Percentiles rank a stretch among this genome's conserved stretches.
These are phyloP conservation scores for Tenualosa ilisha DNA, from an alignment of 2,797 vertebrate species.

Conservation along the genomic window DNA sequence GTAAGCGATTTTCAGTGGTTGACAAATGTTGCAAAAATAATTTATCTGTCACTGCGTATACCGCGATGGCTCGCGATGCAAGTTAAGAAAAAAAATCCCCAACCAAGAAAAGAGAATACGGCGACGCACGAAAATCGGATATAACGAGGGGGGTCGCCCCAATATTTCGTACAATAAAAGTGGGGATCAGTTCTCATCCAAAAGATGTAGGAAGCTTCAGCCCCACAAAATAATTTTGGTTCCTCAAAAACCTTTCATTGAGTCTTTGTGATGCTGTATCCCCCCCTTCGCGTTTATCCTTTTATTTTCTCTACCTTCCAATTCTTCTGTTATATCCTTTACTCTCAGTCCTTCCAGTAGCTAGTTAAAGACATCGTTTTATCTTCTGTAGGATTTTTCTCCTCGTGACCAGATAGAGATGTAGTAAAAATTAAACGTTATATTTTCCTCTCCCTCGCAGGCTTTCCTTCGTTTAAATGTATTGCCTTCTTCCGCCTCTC, in stretches of 20 bases:
- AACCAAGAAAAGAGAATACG: conserved; percentile 48
- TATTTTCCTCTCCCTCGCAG: conserved; percentile 63
- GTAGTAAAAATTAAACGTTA: conserved; percentile 48
- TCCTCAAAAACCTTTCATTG: conserved; percentile 70
- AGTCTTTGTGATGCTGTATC: conserved; percentile 79
- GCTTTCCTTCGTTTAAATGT: conserved; percentile 64
- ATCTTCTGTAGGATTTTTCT: conserved; percentile 70
- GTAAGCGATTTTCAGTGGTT: conserved; percentile 30
- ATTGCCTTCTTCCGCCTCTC: conserved; percentile 77
- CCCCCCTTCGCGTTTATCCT: conserved; percentile 75
- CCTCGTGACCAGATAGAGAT: conserved; percentile 53
- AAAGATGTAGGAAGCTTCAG: conserved; percentile 63
- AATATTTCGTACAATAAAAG: conserved; percentile 17
- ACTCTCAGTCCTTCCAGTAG: conserved; percentile 43
- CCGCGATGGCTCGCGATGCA: conserved; percentile 45
- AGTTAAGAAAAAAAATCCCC: conserved; percentile 35
- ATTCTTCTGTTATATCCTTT: conserved; percentile 59
- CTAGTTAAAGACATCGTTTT: conserved; percentile 57
- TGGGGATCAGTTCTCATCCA: conserved; percentile 52
- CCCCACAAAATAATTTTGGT: conserved; percentile 61
- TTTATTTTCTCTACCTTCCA: conserved; percentile 70
- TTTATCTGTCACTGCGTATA: conserved; percentile 46
- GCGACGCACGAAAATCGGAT: conserved; percentile 57
- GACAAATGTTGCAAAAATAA: conserved; percentile 41
- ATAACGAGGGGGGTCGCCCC: conserved; percentile 46